These are phyloP conservation scores for Clepsis dumicolana DNA, from an alignment of 2,888 invertebrate genomes.

Conservation along the genomic window DNA sequence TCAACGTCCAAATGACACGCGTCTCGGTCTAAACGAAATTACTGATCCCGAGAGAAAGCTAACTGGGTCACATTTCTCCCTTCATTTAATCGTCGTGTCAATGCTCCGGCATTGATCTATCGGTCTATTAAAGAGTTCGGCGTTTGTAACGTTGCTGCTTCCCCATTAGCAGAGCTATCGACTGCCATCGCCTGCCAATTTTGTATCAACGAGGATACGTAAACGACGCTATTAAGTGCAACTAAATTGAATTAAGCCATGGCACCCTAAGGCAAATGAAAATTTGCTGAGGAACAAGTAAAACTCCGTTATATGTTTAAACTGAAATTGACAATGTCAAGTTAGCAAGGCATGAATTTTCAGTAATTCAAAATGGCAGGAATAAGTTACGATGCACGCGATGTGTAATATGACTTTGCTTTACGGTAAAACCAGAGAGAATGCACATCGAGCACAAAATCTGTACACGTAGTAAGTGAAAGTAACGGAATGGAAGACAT, in stretches of 20 bases:
- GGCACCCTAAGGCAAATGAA: not conserved
- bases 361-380: too few relatives aligned
- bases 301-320: not conserved
- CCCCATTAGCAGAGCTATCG: constrained; percentile 47
- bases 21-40: constrained; percentile 13
- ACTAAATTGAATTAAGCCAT: not conserved
- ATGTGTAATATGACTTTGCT: too few relatives aligned
- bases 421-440: too few relatives aligned
- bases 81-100: constrained; percentile 43
- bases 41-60: constrained; percentile 18
- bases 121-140: constrained; percentile 48
- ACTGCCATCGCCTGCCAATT: constrained; percentile 41
- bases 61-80: constrained; percentile 41
- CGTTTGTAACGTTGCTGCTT: constrained; percentile 47
- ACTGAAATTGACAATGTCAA: too few relatives aligned
- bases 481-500: too few relatives aligned
- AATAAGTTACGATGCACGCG: too few relatives aligned
- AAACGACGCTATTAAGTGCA: not conserved
- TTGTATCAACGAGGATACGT: not conserved
- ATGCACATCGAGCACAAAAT: too few relatives aligned
- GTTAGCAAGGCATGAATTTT: too few relatives aligned
- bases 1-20: constrained; percentile 5
- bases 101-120: constrained; percentile 50
- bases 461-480: too few relatives aligned
- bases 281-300: not conserved